phyloP scores from a whole-genome alignment of 2,888 invertebrate species.

The Apamea crenata region DNA sequence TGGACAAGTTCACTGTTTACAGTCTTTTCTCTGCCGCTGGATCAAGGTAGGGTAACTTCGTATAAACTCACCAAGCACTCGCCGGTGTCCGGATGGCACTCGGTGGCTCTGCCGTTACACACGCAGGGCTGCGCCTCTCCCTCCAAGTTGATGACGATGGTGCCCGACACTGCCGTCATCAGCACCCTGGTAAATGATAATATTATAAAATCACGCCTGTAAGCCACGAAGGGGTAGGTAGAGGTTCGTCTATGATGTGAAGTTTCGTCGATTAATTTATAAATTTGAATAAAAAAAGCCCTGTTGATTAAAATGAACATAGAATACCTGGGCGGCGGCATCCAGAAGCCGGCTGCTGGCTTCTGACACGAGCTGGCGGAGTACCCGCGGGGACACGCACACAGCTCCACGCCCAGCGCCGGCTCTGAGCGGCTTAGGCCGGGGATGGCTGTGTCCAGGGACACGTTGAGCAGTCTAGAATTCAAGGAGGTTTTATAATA shows the following conservation, averaged over 20 bases:
- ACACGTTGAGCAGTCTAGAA: slow-evolving; percentile 93
- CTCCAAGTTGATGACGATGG: slow-evolving; percentile 94
- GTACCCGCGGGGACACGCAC: slow-evolving; percentile 95
- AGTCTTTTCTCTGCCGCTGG: neutral
- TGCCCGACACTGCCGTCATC: slow-evolving; percentile 90
- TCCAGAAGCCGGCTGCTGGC: slow-evolving; percentile 95
- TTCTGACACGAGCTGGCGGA: slow-evolving; percentile 97
- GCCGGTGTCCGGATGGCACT: slow-evolving; percentile 96
- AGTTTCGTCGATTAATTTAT: neutral
- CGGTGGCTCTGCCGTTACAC: slow-evolving; percentile 94
- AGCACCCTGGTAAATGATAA: slow-evolving; percentile 67
- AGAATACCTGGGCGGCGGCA: slow-evolving; percentile 86
- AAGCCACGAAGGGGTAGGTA: neutral
- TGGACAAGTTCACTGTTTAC: neutral
- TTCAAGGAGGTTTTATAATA: too few species aligned
- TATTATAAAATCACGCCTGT: neutral
- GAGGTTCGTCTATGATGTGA: neutral
- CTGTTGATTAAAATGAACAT: neutral
- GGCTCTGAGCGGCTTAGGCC: slow-evolving; percentile 92
- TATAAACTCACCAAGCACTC: slow-evolving; percentile 93
- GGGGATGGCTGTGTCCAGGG: slow-evolving; percentile 95
- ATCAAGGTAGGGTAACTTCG: neutral
- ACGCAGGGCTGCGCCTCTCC: slow-evolving; percentile 95
- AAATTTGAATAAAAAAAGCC: neutral
- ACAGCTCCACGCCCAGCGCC: slow-evolving; percentile 96